These are phyloP conservation scores for Galeopterus variegatus DNA, from an alignment of 2,113 vertebrate species.

Conservation along the genomic window DNA sequence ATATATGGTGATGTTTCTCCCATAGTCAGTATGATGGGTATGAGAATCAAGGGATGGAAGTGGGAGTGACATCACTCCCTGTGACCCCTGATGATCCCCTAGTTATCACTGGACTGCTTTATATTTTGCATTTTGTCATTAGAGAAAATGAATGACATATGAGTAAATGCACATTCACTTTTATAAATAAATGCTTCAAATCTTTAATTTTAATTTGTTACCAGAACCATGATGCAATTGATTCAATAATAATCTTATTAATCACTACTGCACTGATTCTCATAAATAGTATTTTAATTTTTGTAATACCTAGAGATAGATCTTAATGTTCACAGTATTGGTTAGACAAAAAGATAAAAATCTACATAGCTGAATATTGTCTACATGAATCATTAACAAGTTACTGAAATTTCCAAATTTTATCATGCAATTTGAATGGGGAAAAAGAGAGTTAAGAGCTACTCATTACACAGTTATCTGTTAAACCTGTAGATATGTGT, in stretches of 20 bases:
- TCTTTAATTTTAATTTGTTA: background rate
- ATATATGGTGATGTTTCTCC: background rate
- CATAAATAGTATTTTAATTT: conserved; percentile 2
- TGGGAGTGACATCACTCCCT: background rate
- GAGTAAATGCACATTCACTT: background rate
- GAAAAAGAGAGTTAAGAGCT: background rate
- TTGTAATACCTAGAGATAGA: background rate
- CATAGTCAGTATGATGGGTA: too few species aligned
- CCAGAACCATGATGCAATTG: background rate
- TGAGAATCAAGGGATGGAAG: background rate
- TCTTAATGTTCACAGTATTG: too few species aligned
- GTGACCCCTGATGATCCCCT: too few species aligned
- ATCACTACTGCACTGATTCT: background rate
- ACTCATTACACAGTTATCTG: background rate
- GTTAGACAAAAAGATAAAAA: background rate
- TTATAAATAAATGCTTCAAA: background rate
- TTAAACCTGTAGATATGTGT: background rate
- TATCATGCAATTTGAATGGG: background rate
- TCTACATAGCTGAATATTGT: background rate
- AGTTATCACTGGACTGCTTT: background rate
- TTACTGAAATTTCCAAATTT: background rate
- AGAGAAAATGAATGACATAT: background rate
- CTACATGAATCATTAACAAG: background rate
- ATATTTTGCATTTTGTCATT: background rate
- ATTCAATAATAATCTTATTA: background rate